These are phyloP conservation scores for Gonioctena quinquepunctata DNA, from an alignment of 1,140 invertebrate genomes.

Conservation along the genomic window DNA sequence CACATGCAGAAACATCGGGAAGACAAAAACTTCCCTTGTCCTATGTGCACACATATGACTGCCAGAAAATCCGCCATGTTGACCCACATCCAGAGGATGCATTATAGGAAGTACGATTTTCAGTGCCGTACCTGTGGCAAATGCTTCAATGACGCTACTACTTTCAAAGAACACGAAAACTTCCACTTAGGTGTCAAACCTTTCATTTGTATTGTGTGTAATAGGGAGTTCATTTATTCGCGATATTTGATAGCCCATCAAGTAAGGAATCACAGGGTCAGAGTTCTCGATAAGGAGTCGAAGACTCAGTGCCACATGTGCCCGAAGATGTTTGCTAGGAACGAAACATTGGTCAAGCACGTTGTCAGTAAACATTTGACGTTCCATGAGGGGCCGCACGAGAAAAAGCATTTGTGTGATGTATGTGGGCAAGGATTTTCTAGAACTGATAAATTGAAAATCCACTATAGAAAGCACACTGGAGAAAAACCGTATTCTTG, in stretches of 20 bases:
- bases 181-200: constrained; percentile 71
- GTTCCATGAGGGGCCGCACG: constrained; percentile 45
- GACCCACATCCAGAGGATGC: constrained; percentile 40
- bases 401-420: constrained; percentile 58
- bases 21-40: constrained; percentile 36
- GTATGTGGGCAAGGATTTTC: constrained; percentile 63
- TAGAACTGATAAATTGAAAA: constrained; percentile 62
- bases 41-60: constrained; percentile 39
- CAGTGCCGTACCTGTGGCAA: constrained; percentile 60
- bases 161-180: constrained; percentile 62
- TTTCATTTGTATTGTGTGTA: constrained; percentile 67
- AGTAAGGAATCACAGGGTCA: constrained; percentile 56
- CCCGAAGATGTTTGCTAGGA: constrained; percentile 56
- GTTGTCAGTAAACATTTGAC: constrained; percentile 59
- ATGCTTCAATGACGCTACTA: constrained; percentile 52
- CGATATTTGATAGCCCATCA: constrained; percentile 53
- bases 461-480: constrained; percentile 65
- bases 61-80: constrained; percentile 36
- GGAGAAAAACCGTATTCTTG: constrained; percentile 59
- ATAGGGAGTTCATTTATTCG: constrained; percentile 64
- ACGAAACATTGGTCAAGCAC: constrained; percentile 58
- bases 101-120: constrained; percentile 53
- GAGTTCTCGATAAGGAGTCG: constrained; percentile 37
- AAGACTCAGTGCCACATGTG: constrained; percentile 50
- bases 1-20: constrained; percentile 39